Percentiles rank a stretch among this genome's conserved stretches.
Conservation (phyloP, 2,888 invertebrate genomes). For the Abrostola triplasia region DNA sequence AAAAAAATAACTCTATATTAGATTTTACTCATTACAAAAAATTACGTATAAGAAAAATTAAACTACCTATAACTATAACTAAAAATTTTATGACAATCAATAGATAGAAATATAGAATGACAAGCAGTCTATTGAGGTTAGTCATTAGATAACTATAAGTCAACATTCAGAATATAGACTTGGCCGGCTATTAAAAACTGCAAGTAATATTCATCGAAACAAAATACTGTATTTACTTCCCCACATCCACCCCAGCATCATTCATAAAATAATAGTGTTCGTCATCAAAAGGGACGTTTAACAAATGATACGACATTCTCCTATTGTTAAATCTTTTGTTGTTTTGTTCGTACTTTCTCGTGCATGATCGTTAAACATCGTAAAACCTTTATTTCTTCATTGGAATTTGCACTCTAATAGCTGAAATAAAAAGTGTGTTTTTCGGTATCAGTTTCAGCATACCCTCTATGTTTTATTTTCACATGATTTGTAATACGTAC, state of each 20-base stretch:
- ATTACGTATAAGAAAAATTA: no score
- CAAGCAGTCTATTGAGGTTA: background rate
- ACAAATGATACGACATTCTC: constrained; percentile 86
- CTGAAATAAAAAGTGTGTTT: constrained; percentile 34
- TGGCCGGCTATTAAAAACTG: constrained; percentile 24
- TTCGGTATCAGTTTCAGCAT: constrained; percentile 20
- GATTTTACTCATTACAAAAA: no score
- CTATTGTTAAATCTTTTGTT: constrained; percentile 87
- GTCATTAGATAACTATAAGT: constrained; percentile 5
- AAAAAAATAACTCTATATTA: no score
- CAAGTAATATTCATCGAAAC: constrained; percentile 63
- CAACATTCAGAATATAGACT: constrained; percentile 1
- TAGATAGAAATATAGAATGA: no score
- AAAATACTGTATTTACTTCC: constrained; percentile 70
- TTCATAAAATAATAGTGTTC: constrained; percentile 87
- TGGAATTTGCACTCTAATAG: constrained; percentile 47
- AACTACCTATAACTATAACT: no score
- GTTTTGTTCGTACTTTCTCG: constrained; percentile 74
- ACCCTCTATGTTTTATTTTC: constrained; percentile 67
- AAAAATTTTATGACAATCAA: no score
- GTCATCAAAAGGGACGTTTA: constrained; percentile 87
- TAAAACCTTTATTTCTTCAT: constrained; percentile 45
- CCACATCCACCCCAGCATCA: constrained; percentile 75
- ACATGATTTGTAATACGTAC: constrained; percentile 75
- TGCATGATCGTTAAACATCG: constrained; percentile 60